Base-by-base conservation (phyloP, 2,113 vertebrate species). In the Phainopepla nitens region DNA sequence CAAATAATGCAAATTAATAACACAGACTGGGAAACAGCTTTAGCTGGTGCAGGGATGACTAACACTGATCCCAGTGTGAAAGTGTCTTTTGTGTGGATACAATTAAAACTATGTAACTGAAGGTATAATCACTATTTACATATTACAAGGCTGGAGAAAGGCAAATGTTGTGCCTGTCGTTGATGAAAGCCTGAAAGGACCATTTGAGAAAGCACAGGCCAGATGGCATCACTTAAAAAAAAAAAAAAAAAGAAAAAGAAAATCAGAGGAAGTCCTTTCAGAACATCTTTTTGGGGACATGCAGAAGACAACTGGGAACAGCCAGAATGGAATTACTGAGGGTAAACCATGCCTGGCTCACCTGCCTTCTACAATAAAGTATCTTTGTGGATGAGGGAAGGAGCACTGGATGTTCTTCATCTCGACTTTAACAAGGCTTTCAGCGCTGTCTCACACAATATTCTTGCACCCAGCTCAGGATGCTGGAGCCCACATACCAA, bases 281-380 rank as follows among this genome's bases (percentile, higher is more conserved):
- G 68, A 39, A 41, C 0, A 0, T 36, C 35, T 27, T 76, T 82
- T 36, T 17, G 50, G 45, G 45, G 24, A 53, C 5, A 1, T 5
- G 39, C 23, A 60, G 54, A 35, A 36, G 71, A 66, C 1, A 0
- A 16, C 4, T 29, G n/a, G 33, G 50, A 77, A 22, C 10, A 61
- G 70, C 22, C 45, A 77, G 87, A 16, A 17, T 20, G 58, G 68
- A 47, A 64, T 69, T 87, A 33, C 54, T 33, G 45, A 80, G 71
- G 33, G 53, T 62, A 56, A 62, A 7, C 25, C 28, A 17, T 47
- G 27, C 35, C 80, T 45, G 35, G 44, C n/a, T 54, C 50, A 49
- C 20, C 45, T 56, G 27, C 58, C 72, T 84, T 41, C 69, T 54
- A 10, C 13, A 51, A 27, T 44, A 60, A 44, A 73, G 4, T 10